These are phyloP conservation scores for Medauroidea extradentata DNA, from an alignment of 1,140 invertebrate genomes.

Conservation along the genomic window DNA sequence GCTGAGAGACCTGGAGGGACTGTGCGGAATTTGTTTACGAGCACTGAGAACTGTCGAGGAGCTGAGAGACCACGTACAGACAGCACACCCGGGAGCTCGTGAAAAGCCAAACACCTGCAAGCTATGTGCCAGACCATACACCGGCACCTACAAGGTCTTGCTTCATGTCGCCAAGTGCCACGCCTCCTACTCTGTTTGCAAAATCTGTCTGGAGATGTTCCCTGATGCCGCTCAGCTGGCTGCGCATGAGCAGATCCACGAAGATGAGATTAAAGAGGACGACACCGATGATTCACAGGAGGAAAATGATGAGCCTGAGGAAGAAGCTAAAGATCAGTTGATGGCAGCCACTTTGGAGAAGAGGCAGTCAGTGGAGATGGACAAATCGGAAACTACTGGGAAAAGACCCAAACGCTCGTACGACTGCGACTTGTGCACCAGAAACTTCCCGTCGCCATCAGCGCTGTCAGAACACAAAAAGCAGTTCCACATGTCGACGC, in stretches of 20 bases:
- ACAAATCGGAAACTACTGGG: background rate
- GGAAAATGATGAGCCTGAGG: background rate
- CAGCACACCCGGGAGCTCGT: conserved; percentile 47
- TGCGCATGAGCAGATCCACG: conserved; percentile 35
- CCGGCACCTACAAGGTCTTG: conserved; percentile 55
- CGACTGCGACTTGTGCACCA: conserved; percentile 1
- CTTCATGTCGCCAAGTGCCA: conserved; percentile 59
- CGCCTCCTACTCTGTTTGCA: conserved; percentile 54
- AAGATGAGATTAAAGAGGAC: conserved; percentile 6
- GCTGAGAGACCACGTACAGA: conserved; percentile 51
- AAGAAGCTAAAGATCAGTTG: background rate
- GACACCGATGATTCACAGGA: conserved; percentile 14
- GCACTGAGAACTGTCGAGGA: conserved; percentile 52
- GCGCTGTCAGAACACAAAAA: conserved; percentile 9
- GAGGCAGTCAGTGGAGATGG: background rate
- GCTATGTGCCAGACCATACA: conserved; percentile 57
- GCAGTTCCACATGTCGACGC: background rate
- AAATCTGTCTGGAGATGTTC: conserved; percentile 55
- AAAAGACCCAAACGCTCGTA: conserved; percentile 12
- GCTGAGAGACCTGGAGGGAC: conserved; percentile 34
- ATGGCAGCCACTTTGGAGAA: background rate
- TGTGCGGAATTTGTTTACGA: conserved; percentile 55
- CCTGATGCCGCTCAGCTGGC: conserved; percentile 47
- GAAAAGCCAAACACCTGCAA: conserved; percentile 52
- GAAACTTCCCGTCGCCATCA: conserved; percentile 4